Base-by-base conservation (phyloP, 2,888 invertebrate species). In the Drosophila buzzatii region DNA sequence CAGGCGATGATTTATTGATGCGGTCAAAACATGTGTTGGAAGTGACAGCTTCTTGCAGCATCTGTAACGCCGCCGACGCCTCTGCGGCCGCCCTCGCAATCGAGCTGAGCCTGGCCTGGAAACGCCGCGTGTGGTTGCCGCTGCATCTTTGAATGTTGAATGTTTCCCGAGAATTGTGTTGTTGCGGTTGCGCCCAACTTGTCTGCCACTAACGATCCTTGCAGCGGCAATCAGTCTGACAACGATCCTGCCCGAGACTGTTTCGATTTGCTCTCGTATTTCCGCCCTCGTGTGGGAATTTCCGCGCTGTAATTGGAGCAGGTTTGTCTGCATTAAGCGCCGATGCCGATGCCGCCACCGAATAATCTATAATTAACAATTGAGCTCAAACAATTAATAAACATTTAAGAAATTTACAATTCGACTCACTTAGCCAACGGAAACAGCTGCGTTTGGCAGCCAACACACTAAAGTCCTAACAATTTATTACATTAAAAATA, bases 21-120 rank as follows among this genome's bases (percentile, higher is more conserved):
- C 91, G 93, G 93, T 93, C 93, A 93, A 93, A 93, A 93, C 93
- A 93, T 93, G 91, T 93, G 93, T 92, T 92, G 85, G 92, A 93
- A 90, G 77, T 92, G 92, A 92, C 92, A 92, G 92, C 90, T 89
- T 89, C 91, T 91, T 90, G 90, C 90, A 81, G 91, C 89, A 90
- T 90, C 82, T 90, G 88, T 84, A 90, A 88, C 82, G 81, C 85
- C 83, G 89, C 79, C 81, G 73, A 73, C 83, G 74, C 73, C 76
- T 67, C 51, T 41, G 53, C 52, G 44, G 59, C 23, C 61, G 55
- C 61, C 49, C 27, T 31, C 42, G 59, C 63, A 55, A 23, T 59
- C 67, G 55, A 31, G 49, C 33, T 2, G 33, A 9, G 33, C 37
- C 37, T 14, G 67, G 57, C 18, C 56, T 59, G 57, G 20, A 76